Evolutionary conservation across 2,888 invertebrate species (phyloP), one percentile per base, ranked within the genome.

Genomic region (Tanypteryx hageni): DNA sequence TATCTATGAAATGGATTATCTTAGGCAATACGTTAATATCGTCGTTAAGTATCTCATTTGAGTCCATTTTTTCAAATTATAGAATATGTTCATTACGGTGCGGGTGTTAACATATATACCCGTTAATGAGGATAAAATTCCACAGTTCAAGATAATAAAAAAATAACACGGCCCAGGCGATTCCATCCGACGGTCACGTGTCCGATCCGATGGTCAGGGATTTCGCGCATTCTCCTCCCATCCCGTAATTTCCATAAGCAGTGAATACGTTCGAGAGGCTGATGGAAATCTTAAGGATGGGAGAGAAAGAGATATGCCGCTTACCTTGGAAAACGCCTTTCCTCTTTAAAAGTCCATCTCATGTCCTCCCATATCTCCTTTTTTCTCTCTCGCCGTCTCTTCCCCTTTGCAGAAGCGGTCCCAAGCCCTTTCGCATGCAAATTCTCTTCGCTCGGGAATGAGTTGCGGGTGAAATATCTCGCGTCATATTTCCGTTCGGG

Each of bases 131-230:
- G 5, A 44, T 44, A 44, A 44, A 44, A 3, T 44, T 1, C 44
- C 44, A 3, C 44, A 5, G 44, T 44, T 44, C 44, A 44, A 44
- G 44, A 44, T 5, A 44, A 44, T 44, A 44, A 3, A 44, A 44
- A 44, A 3, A 44, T 44, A 44, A 44, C 5, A 44, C 5, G 44
- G 44, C 44, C 44, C 44, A n/a, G n/a, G 18, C n/a, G 18, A 9
- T 68, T 22, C 68, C 68, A 68, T 68, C 22, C 68, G 68, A 18
- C 68, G n/a, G 68, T 68, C 68, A 68, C 68, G 68, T 68, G 68
- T 68, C n/a, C 68, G 68, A 68, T 68, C 68, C n/a, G n/a, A 14
- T 64, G 44, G 44, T n/a, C 64, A n/a, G 18, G 68, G 68, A 68
- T 68, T 68, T 68, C n/a, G 68, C 68, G 22, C 64, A 14, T 64